A percentile compares a stretch with the other conserved stretches of the same genome.
Evolutionary conservation across 2,113 vertebrate species (phyloP).

Genomic region (Carassius gibelio): DNA sequence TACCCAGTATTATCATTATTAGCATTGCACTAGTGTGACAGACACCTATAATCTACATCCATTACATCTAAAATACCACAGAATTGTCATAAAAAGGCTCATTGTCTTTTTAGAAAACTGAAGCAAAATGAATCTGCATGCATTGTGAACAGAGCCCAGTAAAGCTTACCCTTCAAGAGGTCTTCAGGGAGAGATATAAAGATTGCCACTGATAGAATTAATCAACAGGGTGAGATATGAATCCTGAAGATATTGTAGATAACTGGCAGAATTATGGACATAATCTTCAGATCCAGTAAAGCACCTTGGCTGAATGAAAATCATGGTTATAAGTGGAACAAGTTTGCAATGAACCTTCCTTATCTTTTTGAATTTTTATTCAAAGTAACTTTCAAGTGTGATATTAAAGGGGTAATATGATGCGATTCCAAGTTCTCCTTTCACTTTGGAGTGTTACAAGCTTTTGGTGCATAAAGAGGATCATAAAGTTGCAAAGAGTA

Average conservation of each 20-base stretch:
- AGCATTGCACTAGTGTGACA: background rate
- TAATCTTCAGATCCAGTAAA: background rate
- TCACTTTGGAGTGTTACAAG: too few species aligned
- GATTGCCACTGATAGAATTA: background rate
- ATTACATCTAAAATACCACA: background rate
- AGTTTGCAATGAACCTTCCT: background rate
- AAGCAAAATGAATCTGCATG: background rate
- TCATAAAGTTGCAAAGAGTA: too few species aligned
- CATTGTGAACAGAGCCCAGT: background rate
- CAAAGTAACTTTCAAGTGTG: background rate
- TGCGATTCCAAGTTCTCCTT: too few species aligned
- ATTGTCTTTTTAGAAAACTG: background rate
- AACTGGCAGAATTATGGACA: background rate
- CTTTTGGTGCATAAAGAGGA: too few species aligned
- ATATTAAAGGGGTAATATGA: background rate
- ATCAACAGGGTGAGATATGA: background rate
- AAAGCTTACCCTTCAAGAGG: background rate
- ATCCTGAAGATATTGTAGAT: background rate
- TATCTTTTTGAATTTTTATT: background rate
- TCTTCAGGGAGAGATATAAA: background rate
- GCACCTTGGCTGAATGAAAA: background rate
- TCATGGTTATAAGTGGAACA: background rate
- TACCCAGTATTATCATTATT: background rate
- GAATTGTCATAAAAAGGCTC: background rate
- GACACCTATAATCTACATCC: background rate